These are phyloP conservation scores for Passerina amoena DNA, from an alignment of 2,113 vertebrate species.

Conservation along the genomic window DNA sequence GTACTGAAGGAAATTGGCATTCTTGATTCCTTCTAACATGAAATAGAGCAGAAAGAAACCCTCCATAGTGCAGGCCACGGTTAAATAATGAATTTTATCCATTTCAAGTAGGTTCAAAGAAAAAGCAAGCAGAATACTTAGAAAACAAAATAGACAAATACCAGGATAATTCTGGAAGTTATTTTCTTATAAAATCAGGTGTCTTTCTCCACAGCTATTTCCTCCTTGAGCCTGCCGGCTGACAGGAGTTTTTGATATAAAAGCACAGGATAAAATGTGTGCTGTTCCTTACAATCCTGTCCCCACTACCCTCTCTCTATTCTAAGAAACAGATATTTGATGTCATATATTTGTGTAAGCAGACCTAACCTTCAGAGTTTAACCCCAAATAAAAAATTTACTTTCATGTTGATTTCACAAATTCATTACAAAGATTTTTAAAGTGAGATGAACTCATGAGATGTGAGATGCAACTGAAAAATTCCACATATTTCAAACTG, in stretches of 20 bases:
- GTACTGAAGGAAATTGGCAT: slow-evolving; percentile 40
- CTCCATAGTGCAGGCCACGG: not conserved
- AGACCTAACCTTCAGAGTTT: not conserved
- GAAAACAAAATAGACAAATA: slow-evolving; percentile 2
- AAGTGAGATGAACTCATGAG: not conserved
- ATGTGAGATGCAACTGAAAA: not conserved
- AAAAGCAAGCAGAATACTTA: not conserved
- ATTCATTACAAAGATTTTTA: not conserved
- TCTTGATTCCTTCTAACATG: slow-evolving; percentile 35
- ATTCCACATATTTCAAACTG: not conserved
- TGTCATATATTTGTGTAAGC: not conserved
- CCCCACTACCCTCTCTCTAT: not conserved
- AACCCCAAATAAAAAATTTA: not conserved
- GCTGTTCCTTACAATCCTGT: not conserved
- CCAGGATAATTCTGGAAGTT: slow-evolving; percentile 36
- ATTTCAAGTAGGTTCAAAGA: slow-evolving; percentile 37
- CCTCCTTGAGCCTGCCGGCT: not conserved
- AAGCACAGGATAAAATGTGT: not conserved
- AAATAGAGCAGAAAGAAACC: slow-evolving; percentile 39
- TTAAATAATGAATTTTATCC: slow-evolving; percentile 49
- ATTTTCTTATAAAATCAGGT: not conserved
- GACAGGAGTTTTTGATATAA: slow-evolving; percentile 11
- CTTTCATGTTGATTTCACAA: not conserved
- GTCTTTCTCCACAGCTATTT: slow-evolving; percentile 4
- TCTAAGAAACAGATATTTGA: not conserved